A percentile compares a stretch with the other conserved stretches of the same genome.
phyloP scores from a whole-genome alignment of 2,113 vertebrate species.

The Propithecus coquereli region DNA sequence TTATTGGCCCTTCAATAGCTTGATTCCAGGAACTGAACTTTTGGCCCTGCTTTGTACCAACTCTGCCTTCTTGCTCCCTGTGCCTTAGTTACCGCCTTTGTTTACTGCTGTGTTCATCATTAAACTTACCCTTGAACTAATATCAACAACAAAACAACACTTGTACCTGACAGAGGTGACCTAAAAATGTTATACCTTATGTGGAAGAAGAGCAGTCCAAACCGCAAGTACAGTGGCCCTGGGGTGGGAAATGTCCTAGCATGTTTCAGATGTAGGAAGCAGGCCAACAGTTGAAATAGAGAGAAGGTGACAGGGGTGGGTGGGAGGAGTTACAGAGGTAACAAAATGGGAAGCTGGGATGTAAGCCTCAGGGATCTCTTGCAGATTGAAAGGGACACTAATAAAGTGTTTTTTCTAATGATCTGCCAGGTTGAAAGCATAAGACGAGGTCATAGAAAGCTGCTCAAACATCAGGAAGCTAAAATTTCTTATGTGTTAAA shows the following conservation, averaged over 20 bases:
- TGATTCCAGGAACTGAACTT: slow-evolving; percentile 52
- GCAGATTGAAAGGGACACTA: neutral
- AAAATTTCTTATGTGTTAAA: neutral
- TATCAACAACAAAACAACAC: neutral
- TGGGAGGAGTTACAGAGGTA: neutral
- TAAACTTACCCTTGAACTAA: slow-evolving; percentile 6
- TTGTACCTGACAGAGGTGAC: neutral
- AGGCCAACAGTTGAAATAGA: neutral
- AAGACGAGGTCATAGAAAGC: neutral
- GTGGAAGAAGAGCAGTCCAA: neutral
- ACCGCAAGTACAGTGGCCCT: neutral
- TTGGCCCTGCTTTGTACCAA: neutral
- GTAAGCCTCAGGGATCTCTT: neutral
- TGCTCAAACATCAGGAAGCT: neutral
- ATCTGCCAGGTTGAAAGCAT: neutral
- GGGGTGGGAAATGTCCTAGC: too few relatives aligned
- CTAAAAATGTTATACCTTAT: neutral
- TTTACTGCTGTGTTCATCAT: slow-evolving; percentile 50
- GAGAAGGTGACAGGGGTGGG: neutral
- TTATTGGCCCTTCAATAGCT: slow-evolving; percentile 19
- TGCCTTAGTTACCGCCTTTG: slow-evolving; percentile 42
- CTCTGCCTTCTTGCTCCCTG: slow-evolving; percentile 7
- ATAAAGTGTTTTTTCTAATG: neutral
- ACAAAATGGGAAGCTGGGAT: neutral
- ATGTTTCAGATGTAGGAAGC: neutral